phyloP scores from a whole-genome alignment of 2,797 vertebrate genomes.

The Epinephelus coioides region DNA sequence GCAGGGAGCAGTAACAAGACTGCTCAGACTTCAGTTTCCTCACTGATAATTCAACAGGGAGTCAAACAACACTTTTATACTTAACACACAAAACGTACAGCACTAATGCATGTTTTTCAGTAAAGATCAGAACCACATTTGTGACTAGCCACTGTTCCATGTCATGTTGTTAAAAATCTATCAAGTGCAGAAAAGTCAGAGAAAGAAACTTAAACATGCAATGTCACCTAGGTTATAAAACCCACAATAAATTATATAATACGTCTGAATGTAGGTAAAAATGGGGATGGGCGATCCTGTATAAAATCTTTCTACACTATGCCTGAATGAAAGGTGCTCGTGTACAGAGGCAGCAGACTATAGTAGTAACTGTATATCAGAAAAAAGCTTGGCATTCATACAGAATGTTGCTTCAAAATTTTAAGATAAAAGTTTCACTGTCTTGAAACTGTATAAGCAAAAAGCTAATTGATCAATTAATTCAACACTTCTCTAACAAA shows the following conservation, averaged over 20 bases:
- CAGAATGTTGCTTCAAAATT: no score
- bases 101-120: background rate
- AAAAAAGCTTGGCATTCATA: no score
- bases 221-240: background rate
- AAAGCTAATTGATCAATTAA: no score
- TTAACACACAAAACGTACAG: background rate
- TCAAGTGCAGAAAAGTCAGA: background rate
- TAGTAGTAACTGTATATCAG: no score
- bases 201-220: background rate
- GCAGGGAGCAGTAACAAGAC: slow-evolving; percentile 35
- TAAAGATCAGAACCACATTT: background rate
- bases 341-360: no score
- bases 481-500: no score
- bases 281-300: background rate
- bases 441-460: no score
- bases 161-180: background rate
- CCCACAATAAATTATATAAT: no score
- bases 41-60: slow-evolving; percentile 15
- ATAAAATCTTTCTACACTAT: background rate
- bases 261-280: background rate
- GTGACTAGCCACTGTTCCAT: background rate
- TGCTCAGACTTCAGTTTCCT: slow-evolving; percentile 47
- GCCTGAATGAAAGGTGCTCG: no score
- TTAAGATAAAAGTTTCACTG: no score
- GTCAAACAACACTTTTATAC: slow-evolving; percentile 5